These are phyloP conservation scores for Lycaon pictus DNA, from an alignment of 2,113 vertebrate genomes.

Conservation along the genomic window DNA sequence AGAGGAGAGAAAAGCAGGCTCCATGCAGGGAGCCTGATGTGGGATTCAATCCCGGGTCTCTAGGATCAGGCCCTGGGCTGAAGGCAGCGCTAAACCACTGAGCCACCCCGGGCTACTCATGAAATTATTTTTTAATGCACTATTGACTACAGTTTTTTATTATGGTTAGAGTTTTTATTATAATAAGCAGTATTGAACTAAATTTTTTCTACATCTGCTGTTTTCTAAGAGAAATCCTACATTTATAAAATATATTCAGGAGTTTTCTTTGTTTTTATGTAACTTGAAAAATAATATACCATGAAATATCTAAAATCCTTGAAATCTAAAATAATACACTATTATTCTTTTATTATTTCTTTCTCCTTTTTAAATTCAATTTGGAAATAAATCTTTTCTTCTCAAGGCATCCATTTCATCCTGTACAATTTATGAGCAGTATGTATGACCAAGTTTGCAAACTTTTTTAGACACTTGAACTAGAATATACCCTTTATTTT, in stretches of 20 bases:
- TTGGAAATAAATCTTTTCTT: background rate
- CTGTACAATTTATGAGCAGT: background rate
- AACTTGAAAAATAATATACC: background rate
- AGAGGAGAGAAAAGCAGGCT: too few species aligned
- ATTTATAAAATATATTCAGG: background rate
- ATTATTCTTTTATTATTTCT: background rate
- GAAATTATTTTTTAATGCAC: slow-evolving; percentile 8
- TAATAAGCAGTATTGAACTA: background rate
- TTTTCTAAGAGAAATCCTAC: background rate
- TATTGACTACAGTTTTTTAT: background rate
- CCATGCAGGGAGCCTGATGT: too few species aligned
- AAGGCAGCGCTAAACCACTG: too few species aligned
- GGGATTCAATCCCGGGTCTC: too few species aligned
- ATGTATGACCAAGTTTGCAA: background rate
- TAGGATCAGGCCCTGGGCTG: too few species aligned
- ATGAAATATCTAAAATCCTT: background rate
- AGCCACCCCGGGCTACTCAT: too few species aligned
- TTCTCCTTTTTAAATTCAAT: slow-evolving; percentile 1
- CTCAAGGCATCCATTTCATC: background rate
- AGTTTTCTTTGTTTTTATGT: background rate
- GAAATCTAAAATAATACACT: slow-evolving; percentile 19
- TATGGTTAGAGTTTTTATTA: background rate
- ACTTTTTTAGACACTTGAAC: background rate
- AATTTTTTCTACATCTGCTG: background rate
- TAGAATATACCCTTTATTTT: background rate